Evolutionary conservation across 2,888 invertebrate genomes (phyloP), one percentile per base, ranked within the genome.

Genomic region (Ommatoiulus sabulosus): DNA sequence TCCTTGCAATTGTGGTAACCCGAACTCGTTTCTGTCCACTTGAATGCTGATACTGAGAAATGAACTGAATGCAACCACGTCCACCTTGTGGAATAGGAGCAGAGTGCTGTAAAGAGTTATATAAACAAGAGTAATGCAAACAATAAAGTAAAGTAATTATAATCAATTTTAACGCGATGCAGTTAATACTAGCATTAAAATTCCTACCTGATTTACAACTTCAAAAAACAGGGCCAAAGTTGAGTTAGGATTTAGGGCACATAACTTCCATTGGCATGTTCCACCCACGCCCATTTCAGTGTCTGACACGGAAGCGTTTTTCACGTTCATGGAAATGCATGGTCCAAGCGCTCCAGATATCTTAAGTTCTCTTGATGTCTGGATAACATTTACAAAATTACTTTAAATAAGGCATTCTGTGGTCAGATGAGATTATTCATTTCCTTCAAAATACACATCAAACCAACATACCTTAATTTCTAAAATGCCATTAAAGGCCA

Each of bases 201-300:
- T n/a, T 63, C 57, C 44, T 88, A 91, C 92, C 91, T 92, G 92
- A 86, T 97, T 98, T 24, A 97, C 97, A 90, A 99, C 97, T 94
- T 99, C 99, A 93, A 99, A 99, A 94, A 99, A 98, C 91, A 99
- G 94, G 5, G 97, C 97, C 92, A 97, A 95, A 0, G 99, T 99
- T 20, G 97, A 96, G 92, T 96, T 97, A 0, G 99, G 98, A 84
- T 95, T 96, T 44, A 99, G 94, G 0, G 98, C 96, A 93, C 99
- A 99, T 94, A 99, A 95, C 93, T 99, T 99, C 99, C 99, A 99
- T 92, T 99, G 98, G 89, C 97, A 96, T 0, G 99, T 99, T 91
- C 97, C 97, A 52, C 99, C 99, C 94, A 99, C 96, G 89, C 99
- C 99, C 91, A 99, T 96, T 94, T 99, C 99, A 90, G 97, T 97